Evolutionary conservation across 2,888 invertebrate species (phyloP).

Genomic region (Thalpophila matura): DNA sequence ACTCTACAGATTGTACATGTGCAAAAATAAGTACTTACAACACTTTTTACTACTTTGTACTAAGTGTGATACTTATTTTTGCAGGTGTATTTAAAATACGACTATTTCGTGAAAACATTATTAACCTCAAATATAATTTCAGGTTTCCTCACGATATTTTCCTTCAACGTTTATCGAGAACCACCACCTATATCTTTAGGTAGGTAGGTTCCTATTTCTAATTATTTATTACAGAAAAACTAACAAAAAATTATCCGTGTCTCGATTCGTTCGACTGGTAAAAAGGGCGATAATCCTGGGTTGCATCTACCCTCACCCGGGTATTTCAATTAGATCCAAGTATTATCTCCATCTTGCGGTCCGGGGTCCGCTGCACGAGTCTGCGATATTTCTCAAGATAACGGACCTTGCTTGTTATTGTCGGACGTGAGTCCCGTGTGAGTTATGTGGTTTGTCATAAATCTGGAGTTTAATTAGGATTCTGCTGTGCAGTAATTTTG

Average conservation of each 20-base stretch:
- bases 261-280: conserved; percentile 46
- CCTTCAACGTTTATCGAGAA: too few relatives aligned
- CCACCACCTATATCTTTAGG: too few relatives aligned
- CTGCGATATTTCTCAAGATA: conserved; percentile 76
- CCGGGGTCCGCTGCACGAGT: conserved; percentile 63
- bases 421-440: conserved; percentile 44
- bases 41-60: too few relatives aligned
- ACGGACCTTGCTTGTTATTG: conserved; percentile 55
- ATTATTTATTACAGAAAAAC: too few relatives aligned
- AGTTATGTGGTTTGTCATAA: conserved; percentile 49
- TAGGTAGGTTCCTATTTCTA: too few relatives aligned
- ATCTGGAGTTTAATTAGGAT: conserved; percentile 45
- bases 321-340: conserved; percentile 78
- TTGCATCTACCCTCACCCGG: conserved; percentile 56
- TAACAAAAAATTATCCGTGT: conserved; percentile 2
- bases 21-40: too few relatives aligned
- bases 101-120: too few relatives aligned
- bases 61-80: too few relatives aligned
- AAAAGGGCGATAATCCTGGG: conserved; percentile 54
- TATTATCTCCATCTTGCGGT: conserved; percentile 72
- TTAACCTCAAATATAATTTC: too few relatives aligned
- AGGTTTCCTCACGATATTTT: too few relatives aligned
- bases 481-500: conserved; percentile 4
- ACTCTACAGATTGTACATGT: too few relatives aligned
- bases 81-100: too few relatives aligned